A percentile compares a stretch with the other conserved stretches of the same genome.
These are phyloP conservation scores for Lycodopsis pacificus DNA, from an alignment of 2,797 vertebrate genomes.

Conservation along the genomic window DNA sequence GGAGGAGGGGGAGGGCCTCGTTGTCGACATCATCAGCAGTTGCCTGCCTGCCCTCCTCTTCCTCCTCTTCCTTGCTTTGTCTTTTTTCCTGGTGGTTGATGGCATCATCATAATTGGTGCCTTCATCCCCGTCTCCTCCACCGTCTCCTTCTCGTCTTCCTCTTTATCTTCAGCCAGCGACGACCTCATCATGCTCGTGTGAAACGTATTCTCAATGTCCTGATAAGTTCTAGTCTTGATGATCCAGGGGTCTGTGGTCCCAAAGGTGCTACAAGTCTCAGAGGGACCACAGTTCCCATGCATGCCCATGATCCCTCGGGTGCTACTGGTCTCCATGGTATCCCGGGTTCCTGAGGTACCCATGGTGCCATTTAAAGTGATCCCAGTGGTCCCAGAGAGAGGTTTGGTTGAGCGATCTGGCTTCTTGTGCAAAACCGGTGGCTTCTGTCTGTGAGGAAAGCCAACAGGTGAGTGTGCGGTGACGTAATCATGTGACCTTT, in stretches of 20 bases:
- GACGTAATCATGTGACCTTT: neutral
- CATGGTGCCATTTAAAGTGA: neutral
- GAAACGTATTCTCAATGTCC: neutral
- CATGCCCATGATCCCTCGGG: neutral
- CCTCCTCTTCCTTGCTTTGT: conserved; percentile 53
- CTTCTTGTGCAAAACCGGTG: conserved; percentile 87
- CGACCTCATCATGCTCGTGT: conserved; percentile 47
- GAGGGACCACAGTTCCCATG: neutral
- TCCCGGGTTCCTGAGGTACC: neutral
- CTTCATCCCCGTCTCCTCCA: conserved; percentile 11
- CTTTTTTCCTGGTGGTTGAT: conserved; percentile 42
- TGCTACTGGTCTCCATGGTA: neutral
- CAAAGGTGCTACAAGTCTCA: neutral
- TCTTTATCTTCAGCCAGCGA: conserved; percentile 59
- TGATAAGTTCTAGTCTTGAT: neutral
- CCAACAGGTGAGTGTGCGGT: conserved; percentile 44
- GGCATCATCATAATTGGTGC: neutral
- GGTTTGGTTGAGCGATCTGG: conserved; percentile 81
- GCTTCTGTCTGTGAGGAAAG: conserved; percentile 81
- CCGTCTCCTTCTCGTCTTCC: conserved; percentile 15
- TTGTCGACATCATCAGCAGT: conserved; percentile 61
- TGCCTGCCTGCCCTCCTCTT: conserved; percentile 45
- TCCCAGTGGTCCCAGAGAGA: conserved; percentile 24
- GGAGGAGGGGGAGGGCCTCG: conserved; percentile 44
- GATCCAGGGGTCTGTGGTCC: neutral